Evolutionary conservation across 2,888 invertebrate species (phyloP).

Genomic region (Deroplatys truncata): DNA sequence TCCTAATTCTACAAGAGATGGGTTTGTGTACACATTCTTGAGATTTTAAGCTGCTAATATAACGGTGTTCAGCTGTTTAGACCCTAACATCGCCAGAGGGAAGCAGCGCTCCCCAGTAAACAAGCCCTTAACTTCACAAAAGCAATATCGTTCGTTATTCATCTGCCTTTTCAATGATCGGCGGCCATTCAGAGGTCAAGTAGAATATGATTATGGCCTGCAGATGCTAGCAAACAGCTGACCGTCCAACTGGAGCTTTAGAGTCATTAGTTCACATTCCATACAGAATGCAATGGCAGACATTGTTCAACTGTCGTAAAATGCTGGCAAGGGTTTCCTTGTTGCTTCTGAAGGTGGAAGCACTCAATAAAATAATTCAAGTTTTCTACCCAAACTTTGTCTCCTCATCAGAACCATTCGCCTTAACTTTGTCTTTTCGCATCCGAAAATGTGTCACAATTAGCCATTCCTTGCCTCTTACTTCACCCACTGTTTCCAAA

Average conservation of each 20-base stretch:
- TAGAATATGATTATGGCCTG: conserved; percentile 2
- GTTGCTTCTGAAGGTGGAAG: too few species aligned
- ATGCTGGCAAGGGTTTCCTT: too few species aligned
- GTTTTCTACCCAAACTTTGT: too few species aligned
- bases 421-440: too few species aligned
- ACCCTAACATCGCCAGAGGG: not conserved
- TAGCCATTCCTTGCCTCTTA: too few species aligned
- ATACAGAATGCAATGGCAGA: too few species aligned
- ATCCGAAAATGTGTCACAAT: too few species aligned
- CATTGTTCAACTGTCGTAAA: too few species aligned
- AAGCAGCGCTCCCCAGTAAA: not conserved
- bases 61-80: not conserved
- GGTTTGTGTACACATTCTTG: not conserved
- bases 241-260: not conserved
- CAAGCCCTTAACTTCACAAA: not conserved
- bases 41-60: not conserved
- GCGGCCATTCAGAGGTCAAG: not conserved
- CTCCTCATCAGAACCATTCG: too few species aligned
- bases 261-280: not conserved
- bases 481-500: too few species aligned
- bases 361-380: too few species aligned
- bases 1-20: not conserved
- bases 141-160: not conserved
- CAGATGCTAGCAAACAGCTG: not conserved
- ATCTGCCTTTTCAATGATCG: not conserved